These are phyloP conservation scores for Coecobrya sp. DNA, from an alignment of 2,888 invertebrate species.

Conservation along the genomic window DNA sequence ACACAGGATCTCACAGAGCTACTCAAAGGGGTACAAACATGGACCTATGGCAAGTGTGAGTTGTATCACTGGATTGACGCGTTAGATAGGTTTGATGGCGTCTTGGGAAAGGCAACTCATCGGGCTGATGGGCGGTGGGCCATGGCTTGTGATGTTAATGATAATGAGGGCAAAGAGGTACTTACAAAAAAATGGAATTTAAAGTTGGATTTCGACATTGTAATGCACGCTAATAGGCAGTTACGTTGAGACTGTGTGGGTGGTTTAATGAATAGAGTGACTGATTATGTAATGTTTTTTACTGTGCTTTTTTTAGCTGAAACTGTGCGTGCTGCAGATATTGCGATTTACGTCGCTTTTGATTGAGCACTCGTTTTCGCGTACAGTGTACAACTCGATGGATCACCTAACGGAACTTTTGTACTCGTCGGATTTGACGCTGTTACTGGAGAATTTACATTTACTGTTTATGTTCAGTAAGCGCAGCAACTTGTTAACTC, in stretches of 20 bases:
- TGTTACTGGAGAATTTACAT: conserved; percentile 94
- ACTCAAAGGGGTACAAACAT: conserved; percentile 92
- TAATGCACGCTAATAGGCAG: no score
- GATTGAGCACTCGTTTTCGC: conserved; percentile 95
- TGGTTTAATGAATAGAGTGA: no score
- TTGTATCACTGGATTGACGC: conserved; percentile 95
- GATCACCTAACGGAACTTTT: conserved; percentile 93
- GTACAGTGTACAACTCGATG: conserved; percentile 95
- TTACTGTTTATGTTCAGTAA: conserved; percentile 96
- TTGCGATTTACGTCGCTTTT: conserved; percentile 94
- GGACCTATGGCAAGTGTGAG: conserved; percentile 96
- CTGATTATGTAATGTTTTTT: not conserved
- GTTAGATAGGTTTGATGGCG: conserved; percentile 92
- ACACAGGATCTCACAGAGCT: conserved; percentile 90
- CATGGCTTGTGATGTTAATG: conserved; percentile 92
- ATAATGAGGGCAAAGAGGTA: conserved; percentile 89
- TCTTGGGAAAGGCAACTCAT: conserved; percentile 92
- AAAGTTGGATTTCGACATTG: no score
- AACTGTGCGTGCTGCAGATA: conserved; percentile 92
- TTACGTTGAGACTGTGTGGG: no score
- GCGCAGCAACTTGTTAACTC: conserved; percentile 94
- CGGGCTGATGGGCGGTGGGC: conserved; percentile 91
- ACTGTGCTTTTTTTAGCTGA: conserved; percentile 89
- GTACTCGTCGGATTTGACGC: conserved; percentile 94
- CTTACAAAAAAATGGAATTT: no score